Base-by-base conservation (phyloP, 2,113 vertebrate species). In the Microcebus jonahi region DNA sequence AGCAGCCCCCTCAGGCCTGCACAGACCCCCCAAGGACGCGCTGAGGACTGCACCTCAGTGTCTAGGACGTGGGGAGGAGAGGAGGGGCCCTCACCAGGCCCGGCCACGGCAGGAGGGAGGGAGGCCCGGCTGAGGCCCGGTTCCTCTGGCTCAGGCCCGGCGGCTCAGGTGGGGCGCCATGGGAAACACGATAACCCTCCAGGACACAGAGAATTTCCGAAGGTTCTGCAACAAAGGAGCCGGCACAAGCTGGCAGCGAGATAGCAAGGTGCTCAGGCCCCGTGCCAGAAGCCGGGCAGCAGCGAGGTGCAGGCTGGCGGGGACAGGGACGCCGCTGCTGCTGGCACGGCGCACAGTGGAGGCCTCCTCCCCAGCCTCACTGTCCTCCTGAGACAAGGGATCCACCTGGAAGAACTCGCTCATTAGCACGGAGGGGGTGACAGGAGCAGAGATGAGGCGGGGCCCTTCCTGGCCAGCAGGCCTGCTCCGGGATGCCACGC, bases 111-210 rank as follows among this genome's bases (percentile, higher is more conserved):
- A 48, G 48, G 53, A 7, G 88, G 61, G 48, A 18, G 80, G 48
- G 65, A 42, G 96, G 84, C 25, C 57, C 90, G 8, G 67, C 96
- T 73, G 9, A 67, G 63, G 20, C 75, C 90, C 95, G 11, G 98
- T 59, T 68, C 98, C 97, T 97, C 98, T 1, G 98, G 98, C 61
- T 73, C 31, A 39, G 97, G 73, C 96, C 73, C 83, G 48, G 80
- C 77, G 97, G 97, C 96, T 88, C 90, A 7, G 27, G 96, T 86
- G 0, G 95, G 21, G 4, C 68, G 0, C 29, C 48, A 96, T 92
- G 98, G 97, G 90, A 48, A 96, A 73, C 55, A 0, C 0, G 97
- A 80, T 94, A 97, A 97, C 90, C 6, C 0, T 15, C 92, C 96
- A 85, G 0, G 31, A 91, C 92, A 97, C 79, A 0, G 14, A 96